A percentile compares a stretch with the other conserved stretches of the same genome.
These are phyloP conservation scores for Prunella fulvescens DNA, from an alignment of 2,113 vertebrate genomes.

Conservation along the genomic window DNA sequence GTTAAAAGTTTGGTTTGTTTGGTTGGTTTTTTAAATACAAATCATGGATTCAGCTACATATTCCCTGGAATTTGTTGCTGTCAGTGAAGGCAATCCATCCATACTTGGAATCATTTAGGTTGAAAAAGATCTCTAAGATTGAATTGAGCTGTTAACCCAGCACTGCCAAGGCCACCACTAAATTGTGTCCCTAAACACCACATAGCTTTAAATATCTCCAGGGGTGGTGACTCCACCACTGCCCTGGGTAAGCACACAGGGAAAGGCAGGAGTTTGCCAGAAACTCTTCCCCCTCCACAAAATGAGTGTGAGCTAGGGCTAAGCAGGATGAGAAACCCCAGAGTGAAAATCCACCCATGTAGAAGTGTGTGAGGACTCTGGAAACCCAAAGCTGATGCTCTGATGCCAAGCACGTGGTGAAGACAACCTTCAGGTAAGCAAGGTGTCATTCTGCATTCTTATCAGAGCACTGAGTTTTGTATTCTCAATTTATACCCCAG, in stretches of 20 bases:
- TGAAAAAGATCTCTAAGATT: background rate
- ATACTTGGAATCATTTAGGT: background rate
- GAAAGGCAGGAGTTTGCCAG: background rate
- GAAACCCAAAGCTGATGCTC: background rate
- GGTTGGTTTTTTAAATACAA: background rate
- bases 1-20: background rate
- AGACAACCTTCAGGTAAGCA: background rate
- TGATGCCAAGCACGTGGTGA: background rate
- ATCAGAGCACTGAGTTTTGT: background rate
- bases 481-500: background rate
- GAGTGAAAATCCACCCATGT: rapidly evolving
- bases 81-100: background rate
- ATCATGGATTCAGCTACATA: background rate
- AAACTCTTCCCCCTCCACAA: background rate
- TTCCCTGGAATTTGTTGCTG: background rate
- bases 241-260: background rate
- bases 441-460: background rate
- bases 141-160: background rate
- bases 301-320: background rate
- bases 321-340: background rate
- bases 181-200: background rate
- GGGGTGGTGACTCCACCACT: background rate
- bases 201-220: background rate
- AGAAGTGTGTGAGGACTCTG: background rate
- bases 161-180: background rate